phyloP scores from a whole-genome alignment of 2,888 invertebrate genomes.

The Archips xylosteana region DNA sequence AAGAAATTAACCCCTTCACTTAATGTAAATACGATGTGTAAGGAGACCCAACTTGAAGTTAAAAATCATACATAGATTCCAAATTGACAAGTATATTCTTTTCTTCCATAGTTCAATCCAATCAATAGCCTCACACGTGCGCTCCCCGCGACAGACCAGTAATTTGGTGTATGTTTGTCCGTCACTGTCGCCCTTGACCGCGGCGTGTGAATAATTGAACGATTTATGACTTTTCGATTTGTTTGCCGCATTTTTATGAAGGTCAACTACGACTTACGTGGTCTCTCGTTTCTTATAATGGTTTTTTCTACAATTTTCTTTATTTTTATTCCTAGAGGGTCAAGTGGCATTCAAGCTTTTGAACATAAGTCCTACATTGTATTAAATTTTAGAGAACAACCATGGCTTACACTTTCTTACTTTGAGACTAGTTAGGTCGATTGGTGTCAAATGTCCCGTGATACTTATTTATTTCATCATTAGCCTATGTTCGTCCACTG shows the following conservation, averaged over 20 bases:
- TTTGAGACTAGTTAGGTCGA: too few species aligned
- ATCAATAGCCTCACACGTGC: slow-evolving; percentile 3
- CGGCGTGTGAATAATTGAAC: slow-evolving; percentile 44
- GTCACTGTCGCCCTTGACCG: slow-evolving; percentile 46
- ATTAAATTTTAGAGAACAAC: too few species aligned
- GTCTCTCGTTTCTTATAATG: not conserved
- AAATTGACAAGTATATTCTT: not conserved
- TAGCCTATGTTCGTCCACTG: too few species aligned
- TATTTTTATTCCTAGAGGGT: not conserved
- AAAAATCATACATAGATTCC: not conserved
- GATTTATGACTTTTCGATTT: slow-evolving; percentile 46
- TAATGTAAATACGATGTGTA: not conserved
- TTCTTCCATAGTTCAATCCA: not conserved
- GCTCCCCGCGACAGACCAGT: not conserved
- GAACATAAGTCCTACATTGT: too few species aligned
- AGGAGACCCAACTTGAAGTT: too few species aligned
- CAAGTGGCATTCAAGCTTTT: too few species aligned
- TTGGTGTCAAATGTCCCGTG: too few species aligned
- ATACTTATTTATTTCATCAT: too few species aligned
- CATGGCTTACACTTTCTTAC: too few species aligned
- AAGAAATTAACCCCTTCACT: too few species aligned
- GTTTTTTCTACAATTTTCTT: not conserved
- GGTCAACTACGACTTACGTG: not conserved
- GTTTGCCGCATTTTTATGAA: slow-evolving; percentile 20
- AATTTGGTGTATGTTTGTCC: slow-evolving; percentile 12